Conservation (phyloP, 2,888 invertebrate genomes). For the Tridacna crocea region DNA sequence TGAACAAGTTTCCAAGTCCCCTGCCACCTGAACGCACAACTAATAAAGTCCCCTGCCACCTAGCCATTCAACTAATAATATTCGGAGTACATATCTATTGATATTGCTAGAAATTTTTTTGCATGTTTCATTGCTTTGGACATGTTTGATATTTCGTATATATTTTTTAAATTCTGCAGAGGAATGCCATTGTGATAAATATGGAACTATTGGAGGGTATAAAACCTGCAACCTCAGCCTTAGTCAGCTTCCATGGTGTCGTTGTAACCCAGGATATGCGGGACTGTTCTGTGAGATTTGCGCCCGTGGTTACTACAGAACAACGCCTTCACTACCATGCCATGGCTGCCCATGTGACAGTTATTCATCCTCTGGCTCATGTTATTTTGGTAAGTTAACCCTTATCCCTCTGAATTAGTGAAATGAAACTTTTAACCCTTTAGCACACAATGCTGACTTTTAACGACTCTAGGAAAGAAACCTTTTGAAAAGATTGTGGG, state of each 20-base stretch:
- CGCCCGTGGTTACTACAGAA: slow-evolving; percentile 69
- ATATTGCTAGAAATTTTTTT: too few species aligned
- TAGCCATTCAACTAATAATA: too few species aligned
- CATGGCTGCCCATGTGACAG: slow-evolving; percentile 74
- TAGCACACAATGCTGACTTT: too few species aligned
- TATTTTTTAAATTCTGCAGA: slow-evolving; percentile 23
- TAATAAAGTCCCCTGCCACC: too few species aligned
- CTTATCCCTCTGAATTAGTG: not conserved
- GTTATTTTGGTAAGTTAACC: slow-evolving; percentile 71
- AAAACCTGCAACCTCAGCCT: slow-evolving; percentile 45
- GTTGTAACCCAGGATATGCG: slow-evolving; percentile 67
- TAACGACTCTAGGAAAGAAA: too few species aligned
- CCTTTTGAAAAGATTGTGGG: too few species aligned
- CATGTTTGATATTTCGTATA: too few species aligned
- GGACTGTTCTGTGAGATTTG: slow-evolving; percentile 78
- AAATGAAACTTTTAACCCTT: too few species aligned
- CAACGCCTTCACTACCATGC: slow-evolving; percentile 68
- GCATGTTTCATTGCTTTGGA: too few species aligned
- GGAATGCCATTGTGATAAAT: slow-evolving; percentile 64
- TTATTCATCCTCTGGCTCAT: slow-evolving; percentile 61
- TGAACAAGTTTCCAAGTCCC: too few species aligned
- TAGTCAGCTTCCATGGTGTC: slow-evolving; percentile 58
- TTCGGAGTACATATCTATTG: too few species aligned
- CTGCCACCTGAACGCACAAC: too few species aligned
- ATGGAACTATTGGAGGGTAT: slow-evolving; percentile 58